phyloP scores from a whole-genome alignment of 2,888 invertebrate species.

The Drosophila koepferae region DNA sequence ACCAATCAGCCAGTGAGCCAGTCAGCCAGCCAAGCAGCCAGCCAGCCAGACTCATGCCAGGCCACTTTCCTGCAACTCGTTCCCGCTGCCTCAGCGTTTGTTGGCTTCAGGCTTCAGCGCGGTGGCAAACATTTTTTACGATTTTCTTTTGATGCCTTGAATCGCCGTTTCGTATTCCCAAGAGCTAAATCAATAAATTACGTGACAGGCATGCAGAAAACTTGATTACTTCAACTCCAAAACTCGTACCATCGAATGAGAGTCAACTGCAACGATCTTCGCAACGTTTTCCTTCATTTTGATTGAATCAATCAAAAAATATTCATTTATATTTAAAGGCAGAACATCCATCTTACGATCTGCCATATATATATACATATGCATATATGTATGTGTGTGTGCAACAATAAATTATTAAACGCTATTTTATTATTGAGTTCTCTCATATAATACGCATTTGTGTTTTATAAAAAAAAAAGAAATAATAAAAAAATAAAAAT shows the following conservation, averaged over 20 bases:
- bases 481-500: too few relatives aligned
- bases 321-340: slow-evolving; percentile 62
- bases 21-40: slow-evolving; percentile 31
- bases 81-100: slow-evolving; percentile 1
- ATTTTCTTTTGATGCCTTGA: slow-evolving; percentile 61
- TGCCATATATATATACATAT: slow-evolving; percentile 34
- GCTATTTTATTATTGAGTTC: slow-evolving; percentile 2
- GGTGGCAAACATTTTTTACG: slow-evolving; percentile 79
- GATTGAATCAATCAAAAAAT: slow-evolving; percentile 84
- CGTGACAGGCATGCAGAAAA: slow-evolving; percentile 84
- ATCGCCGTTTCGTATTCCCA: slow-evolving; percentile 77
- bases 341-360: slow-evolving; percentile 51
- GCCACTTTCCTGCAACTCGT: slow-evolving; percentile 50
- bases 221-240: slow-evolving; percentile 66
- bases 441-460: background rate
- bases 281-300: slow-evolving; percentile 68
- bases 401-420: slow-evolving; percentile 70
- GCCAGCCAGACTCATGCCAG: slow-evolving; percentile 44
- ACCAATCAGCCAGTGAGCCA: slow-evolving; percentile 63
- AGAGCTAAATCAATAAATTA: slow-evolving; percentile 85
- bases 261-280: slow-evolving; percentile 53
- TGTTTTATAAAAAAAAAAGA: background rate
- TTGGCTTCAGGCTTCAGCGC: slow-evolving; percentile 57
- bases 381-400: slow-evolving; percentile 22
- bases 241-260: slow-evolving; percentile 34